Base-by-base conservation (phyloP, 2,888 invertebrate species). In the Chesias legatella region DNA sequence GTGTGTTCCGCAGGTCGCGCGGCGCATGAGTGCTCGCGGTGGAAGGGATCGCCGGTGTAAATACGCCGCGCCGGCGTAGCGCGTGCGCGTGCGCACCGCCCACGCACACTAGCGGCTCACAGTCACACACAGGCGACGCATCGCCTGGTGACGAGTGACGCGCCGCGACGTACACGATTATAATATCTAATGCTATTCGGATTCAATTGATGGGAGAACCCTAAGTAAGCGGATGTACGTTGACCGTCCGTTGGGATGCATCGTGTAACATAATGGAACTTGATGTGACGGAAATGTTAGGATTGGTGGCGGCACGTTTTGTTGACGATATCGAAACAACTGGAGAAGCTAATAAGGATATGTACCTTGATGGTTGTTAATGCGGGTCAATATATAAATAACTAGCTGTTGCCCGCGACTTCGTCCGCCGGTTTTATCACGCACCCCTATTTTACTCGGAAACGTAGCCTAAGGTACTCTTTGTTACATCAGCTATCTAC, bases 11-110 rank as follows among this genome's bases (percentile, higher is more conserved):
- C 67, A 67, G 73, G 75, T 79, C 82, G 76, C 59, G 74, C 83
- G 71, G 85, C 79, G 86, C 86, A 84, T 86, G 83, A 88, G 88
- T 88, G 88, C 68, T 78, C 62, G 72, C 67, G 72, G 81, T 86
- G 85, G 88, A 78, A 86, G 86, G 82, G 85, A 85, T 79, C 80
- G 78, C 75, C 76, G 78, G 77, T 71, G 88, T 88, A 88, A 85
- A 88, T 88, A 88, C 84, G 71, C 68, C 68, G 77, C 84, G 71
- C 68, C 68, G 77, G 52, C 60, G 73, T 70, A 70, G 73, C 83
- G 81, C 80, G 79, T 79, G 73, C 83, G 81, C 80, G 79, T 79
- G 84, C 84, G 72, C 77, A 60, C 62, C 67, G 72, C 73, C 67
- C 60, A 74, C 78, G 71, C 77, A 76, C 73, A 77, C 82, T 50